Evolutionary conservation across 1,140 invertebrate genomes (phyloP).

Genomic region (Anastrepha ludens): DNA sequence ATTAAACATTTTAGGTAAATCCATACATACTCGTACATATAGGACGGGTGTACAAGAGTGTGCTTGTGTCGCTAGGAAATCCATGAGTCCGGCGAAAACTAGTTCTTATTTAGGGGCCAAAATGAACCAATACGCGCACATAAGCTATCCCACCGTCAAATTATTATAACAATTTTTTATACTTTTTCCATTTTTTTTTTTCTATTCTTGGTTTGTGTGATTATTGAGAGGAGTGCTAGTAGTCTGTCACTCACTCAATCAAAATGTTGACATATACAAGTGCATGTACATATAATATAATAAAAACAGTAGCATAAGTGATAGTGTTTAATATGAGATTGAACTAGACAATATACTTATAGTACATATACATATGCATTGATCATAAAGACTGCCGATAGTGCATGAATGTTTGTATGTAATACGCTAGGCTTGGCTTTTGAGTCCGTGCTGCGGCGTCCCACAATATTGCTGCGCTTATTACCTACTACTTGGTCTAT

Average conservation of each 20-base stretch:
- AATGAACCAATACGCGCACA: neutral
- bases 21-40: neutral
- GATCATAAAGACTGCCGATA: neutral
- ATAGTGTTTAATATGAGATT: neutral
- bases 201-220: neutral
- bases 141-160: neutral
- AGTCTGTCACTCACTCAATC: neutral
- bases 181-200: neutral
- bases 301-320: neutral
- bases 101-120: neutral
- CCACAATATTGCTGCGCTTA: neutral
- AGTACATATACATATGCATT: neutral
- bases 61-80: neutral
- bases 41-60: neutral
- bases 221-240: neutral
- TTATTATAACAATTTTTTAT: neutral
- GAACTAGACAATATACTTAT: neutral
- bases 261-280: neutral
- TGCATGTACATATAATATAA: neutral
- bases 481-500: neutral
- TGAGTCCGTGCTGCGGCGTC: neutral
- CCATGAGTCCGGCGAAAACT: neutral
- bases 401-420: neutral
- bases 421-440: neutral
- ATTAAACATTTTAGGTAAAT: neutral